Base-by-base conservation (phyloP, 2,113 vertebrate species). In the Panurus biarmicus region DNA sequence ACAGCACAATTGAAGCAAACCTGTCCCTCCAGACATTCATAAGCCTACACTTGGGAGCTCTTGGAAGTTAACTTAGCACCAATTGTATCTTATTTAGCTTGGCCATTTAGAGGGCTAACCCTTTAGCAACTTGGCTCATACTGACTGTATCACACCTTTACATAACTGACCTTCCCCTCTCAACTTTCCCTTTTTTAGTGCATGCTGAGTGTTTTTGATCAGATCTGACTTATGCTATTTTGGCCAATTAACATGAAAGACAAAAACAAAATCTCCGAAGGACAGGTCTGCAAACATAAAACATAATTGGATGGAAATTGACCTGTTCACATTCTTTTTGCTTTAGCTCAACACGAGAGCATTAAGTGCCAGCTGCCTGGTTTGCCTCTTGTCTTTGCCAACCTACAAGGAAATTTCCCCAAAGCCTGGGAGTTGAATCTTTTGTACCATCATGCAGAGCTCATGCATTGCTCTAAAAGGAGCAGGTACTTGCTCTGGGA, bases 1-100 rank as follows among this genome's bases (percentile, higher is more conserved):
- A 98, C 25, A 36, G 66, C 74, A 93, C 90, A 95, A 89, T 20
- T 89, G 94, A 96, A 92, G 50, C 10, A 65, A 97, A 97, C 74
- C 31, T 94, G 90, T 94, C 94, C 93, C 96, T 96, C 85, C 69
- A 88, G 96, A 91, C 86, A 45, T 76, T 77, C 69, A 28, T 90
- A 97, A 97, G 93, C 80, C 74, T 31, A 14, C 80, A 74, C 47
- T 87, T 96, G 95, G 79, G 96, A 97, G 93, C 93, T 90, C 94
- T 96, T 95, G 93, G 91, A 97, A 95, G 90, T 77, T 93, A 92
- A 95, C 80, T 97, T 97, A 96, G 89, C 74, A 89, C 91, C 33
- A 92, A 82, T 90, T 83, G 61, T 94, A 64, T 94, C 93, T 97
- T 97, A 96, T 98, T 98, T 98, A 95, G 79, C 96, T 98, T 97